phyloP scores from a whole-genome alignment of 2,797 vertebrate genomes.

The Iguana delicatissima region DNA sequence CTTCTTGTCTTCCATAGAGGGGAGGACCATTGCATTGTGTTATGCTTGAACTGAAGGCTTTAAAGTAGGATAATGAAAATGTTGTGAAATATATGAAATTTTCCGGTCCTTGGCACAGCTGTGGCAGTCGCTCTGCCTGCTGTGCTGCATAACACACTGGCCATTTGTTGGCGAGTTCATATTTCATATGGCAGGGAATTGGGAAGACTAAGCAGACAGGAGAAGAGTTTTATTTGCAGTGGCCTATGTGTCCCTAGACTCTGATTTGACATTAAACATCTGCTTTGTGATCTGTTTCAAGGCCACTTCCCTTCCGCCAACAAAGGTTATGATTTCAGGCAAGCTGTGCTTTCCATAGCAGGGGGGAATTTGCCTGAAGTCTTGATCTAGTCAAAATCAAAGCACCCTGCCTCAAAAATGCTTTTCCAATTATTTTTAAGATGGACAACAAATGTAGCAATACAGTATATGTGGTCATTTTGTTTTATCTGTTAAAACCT shows the following conservation, averaged over 20 bases:
- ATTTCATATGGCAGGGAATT: conserved; percentile 82
- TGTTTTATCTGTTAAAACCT: conserved; percentile 9
- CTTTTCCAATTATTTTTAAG: conserved; percentile 77
- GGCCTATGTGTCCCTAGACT: conserved; percentile 78
- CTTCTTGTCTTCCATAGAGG: conserved; percentile 12
- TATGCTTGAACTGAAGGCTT: conserved; percentile 48
- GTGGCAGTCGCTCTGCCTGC: conserved; percentile 72
- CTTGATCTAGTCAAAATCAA: conserved; percentile 80
- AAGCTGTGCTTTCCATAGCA: conserved; percentile 75
- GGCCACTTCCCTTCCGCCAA: conserved; percentile 76
- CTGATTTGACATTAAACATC: conserved; percentile 84
- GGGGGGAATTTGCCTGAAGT: conserved; percentile 75
- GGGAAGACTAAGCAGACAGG: conserved; percentile 81
- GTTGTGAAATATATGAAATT: conserved; percentile 63
- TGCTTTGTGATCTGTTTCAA: conserved; percentile 82
- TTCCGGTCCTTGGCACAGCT: conserved; percentile 72
- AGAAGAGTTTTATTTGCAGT: conserved; percentile 82
- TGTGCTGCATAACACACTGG: conserved; percentile 67
- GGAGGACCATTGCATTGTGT: conserved; percentile 45
- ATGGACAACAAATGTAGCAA: conserved; percentile 66
- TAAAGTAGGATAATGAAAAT: conserved; percentile 74
- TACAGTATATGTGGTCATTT: conserved; percentile 60
- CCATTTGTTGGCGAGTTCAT: conserved; percentile 82
- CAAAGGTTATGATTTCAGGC: conserved; percentile 82
- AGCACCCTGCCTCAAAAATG: conserved; percentile 75